phyloP scores from a whole-genome alignment of 2,113 vertebrate species.

The Helogale parvula region DNA sequence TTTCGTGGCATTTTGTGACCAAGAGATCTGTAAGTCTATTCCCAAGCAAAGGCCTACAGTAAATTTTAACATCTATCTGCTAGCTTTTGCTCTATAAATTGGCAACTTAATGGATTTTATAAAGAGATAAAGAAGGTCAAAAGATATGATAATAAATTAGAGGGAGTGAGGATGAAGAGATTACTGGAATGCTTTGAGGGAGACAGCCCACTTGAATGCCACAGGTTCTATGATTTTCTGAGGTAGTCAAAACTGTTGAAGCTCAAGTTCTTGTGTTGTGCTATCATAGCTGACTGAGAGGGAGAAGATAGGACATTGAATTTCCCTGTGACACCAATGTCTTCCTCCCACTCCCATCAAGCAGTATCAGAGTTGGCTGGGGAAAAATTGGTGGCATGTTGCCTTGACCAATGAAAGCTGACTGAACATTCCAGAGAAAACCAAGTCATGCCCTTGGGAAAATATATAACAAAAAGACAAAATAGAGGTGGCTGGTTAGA shows the following conservation, averaged over 20 bases:
- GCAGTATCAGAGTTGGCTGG: background rate
- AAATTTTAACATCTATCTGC: constrained; percentile 55
- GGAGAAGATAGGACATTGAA: fast-evolving
- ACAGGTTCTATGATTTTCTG: background rate
- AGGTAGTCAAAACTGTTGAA: background rate
- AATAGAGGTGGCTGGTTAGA: background rate
- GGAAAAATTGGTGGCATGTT: background rate
- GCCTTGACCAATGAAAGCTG: background rate
- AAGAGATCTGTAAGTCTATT: background rate
- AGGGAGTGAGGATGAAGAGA: background rate
- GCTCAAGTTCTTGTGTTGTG: background rate
- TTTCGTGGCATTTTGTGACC: constrained; percentile 35
- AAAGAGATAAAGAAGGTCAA: constrained; percentile 59
- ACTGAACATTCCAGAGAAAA: background rate
- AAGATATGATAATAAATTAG: constrained; percentile 51
- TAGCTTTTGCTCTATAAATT: background rate
- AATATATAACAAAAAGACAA: background rate
- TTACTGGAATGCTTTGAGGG: background rate
- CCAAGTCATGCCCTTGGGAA: background rate
- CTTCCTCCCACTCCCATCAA: background rate
- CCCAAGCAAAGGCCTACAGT: background rate
- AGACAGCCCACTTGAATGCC: background rate
- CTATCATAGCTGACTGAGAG: background rate
- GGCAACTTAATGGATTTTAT: constrained; percentile 59
- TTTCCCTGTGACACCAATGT: background rate